These are phyloP conservation scores for Proales similis DNA, from an alignment of 1,140 invertebrate species.

Conservation along the genomic window DNA sequence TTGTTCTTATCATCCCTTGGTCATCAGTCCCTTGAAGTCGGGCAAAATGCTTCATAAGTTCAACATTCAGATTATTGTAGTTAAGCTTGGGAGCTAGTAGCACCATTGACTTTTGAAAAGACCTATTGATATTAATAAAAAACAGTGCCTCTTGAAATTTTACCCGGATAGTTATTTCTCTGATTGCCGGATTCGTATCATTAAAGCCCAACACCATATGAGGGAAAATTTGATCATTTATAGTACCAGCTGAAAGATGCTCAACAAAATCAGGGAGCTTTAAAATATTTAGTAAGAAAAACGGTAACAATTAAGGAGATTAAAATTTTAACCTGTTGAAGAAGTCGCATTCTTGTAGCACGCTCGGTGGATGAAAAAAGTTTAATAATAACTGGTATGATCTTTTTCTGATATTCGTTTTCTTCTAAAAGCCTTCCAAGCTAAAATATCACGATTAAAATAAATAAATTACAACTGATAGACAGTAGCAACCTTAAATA, in stretches of 20 bases:
- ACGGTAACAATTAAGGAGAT: constrained; percentile 30
- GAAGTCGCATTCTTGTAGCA: constrained; percentile 78
- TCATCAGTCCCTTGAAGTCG: constrained; percentile 87
- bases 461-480: constrained; percentile 1
- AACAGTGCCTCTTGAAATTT: constrained; percentile 36
- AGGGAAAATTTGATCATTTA: constrained; percentile 81
- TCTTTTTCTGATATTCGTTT: constrained; percentile 85
- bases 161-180: constrained; percentile 93
- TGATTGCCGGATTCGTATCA: constrained; percentile 88
- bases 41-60: constrained; percentile 89
- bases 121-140: constrained; percentile 33
- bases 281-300: constrained; percentile 39
- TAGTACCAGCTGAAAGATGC: constrained; percentile 57
- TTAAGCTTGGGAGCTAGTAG: constrained; percentile 89
- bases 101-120: constrained; percentile 67
- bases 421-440: constrained; percentile 77
- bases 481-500: constrained; percentile 52
- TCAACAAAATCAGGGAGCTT: constrained; percentile 55
- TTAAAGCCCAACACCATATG: constrained; percentile 85
- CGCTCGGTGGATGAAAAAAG: constrained; percentile 89
- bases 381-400: constrained; percentile 94
- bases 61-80: constrained; percentile 93
- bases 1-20: constrained; percentile 75
- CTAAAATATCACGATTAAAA: constrained; percentile 54
- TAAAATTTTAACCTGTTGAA: constrained; percentile 66